Evolutionary conservation across 2,888 invertebrate genomes (phyloP), one percentile per base, ranked within the genome.

Genomic region (Mystacides longicornis): DNA sequence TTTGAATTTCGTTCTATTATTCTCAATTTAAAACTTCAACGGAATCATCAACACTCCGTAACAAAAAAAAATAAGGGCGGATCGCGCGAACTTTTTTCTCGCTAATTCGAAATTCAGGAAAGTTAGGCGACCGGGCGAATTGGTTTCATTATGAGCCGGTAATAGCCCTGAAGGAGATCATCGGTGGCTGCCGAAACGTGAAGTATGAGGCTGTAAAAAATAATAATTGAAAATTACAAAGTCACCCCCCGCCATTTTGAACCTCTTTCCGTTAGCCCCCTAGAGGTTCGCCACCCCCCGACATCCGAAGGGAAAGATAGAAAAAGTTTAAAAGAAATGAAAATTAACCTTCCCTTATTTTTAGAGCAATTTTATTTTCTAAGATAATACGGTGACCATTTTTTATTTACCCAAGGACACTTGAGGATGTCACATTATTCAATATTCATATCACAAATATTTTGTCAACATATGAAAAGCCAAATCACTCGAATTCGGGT

Each of bases 161-260:
- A 45, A 45, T 20, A 7, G 20, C 19, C 21, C 45, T 14, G 19
- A 14, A 45, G 45, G 21, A 45, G 20, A 20, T 19, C 21, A 55
- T 51, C 49, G 57, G 55, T 56, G 55, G 57, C 46, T 54, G 51
- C 52, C 53, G 54, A 58, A 56, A 56, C 31, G 33, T 43, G 48
- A 57, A 53, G 51, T 51, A 49, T 49, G 55, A 43, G 37, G 50
- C 22, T 42, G 37, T 49, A 55, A 58, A 58, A 60, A 60, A 7
- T 7, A 37, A 58, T 60, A 60, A 58, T 60, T 60, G 60, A 60
- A 60, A 60, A 60, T 58, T 60, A 58, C 31, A 52, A 46, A 33
- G 22, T 21, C 52, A 23, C 56, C 45, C 37, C 42, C 18, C 22
- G 1, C 37, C 16, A 3, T 14, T 27, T 11, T 27, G 11, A 7